Evolutionary conservation across 1,140 invertebrate species (phyloP).

Genomic region (Limonius californicus): DNA sequence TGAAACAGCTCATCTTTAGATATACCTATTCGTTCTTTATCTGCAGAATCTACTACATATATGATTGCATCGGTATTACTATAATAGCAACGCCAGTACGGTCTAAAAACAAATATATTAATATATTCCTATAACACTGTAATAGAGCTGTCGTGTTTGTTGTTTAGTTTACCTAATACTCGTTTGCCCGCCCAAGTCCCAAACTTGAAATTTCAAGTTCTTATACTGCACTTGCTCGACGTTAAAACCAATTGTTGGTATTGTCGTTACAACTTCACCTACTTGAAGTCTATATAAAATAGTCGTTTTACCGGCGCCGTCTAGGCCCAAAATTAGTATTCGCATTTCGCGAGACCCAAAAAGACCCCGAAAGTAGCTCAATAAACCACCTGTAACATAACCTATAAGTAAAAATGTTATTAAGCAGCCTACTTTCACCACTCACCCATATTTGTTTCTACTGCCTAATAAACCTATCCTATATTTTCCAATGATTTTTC

Average conservation of each 20-base stretch:
- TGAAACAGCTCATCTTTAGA: conserved; percentile 97
- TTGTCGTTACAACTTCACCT: conserved; percentile 99
- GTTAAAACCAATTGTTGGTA: conserved; percentile 98
- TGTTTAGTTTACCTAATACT: conserved; percentile 60
- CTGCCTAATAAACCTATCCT: too few species aligned
- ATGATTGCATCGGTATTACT: conserved; percentile 99
- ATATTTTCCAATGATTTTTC: too few species aligned
- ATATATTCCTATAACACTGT: not conserved
- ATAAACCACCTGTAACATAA: conserved; percentile 73
- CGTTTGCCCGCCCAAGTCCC: conserved; percentile 98
- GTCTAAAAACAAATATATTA: conserved; percentile 59
- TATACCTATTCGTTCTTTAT: conserved; percentile 97
- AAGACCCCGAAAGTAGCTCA: conserved; percentile 92
- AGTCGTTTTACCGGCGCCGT: conserved; percentile 98
- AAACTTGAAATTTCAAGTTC: conserved; percentile 95
- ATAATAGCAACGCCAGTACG: conserved; percentile 99
- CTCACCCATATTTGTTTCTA: too few species aligned
- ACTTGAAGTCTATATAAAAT: conserved; percentile 98
- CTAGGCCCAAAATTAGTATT: conserved; percentile 95
- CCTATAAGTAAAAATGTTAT: conserved; percentile 8
- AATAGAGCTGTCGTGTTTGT: not conserved
- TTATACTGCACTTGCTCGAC: conserved; percentile 96
- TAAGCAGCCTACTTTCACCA: too few species aligned
- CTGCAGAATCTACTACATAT: conserved; percentile 98
- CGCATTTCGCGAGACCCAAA: conserved; percentile 94